Base-by-base conservation (phyloP, 2,888 invertebrate genomes). In the Pseudococcus jackbeardsleyi region DNA sequence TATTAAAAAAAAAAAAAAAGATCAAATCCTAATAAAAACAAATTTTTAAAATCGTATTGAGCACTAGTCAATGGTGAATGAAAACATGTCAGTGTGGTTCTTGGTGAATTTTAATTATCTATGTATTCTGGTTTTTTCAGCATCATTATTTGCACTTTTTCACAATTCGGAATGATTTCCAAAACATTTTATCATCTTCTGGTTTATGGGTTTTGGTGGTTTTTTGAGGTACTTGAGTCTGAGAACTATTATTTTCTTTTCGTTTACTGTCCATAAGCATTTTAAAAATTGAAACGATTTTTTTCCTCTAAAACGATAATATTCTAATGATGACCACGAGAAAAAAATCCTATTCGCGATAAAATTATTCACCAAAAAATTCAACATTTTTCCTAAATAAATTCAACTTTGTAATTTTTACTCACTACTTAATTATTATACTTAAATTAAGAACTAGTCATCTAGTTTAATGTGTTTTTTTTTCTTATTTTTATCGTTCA, bases 381-480 rank as follows among this genome's bases (percentile, higher is more conserved):
- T 64, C n/a, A n/a, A 64, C 22, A 64, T 64, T 64, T 64, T 22
- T 64, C 22, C 22, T 22, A 72, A 39, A 33, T 2, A 72, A 72
- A 8, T 42, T 72, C 17, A 17, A 72, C 15, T 17, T 68, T 72
- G 19, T 72, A 72, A 33, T 77, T 77, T 77, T n/a, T 39, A 77
- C 33, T 15, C 77, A 42, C 39, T 39, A 77, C 77, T 33, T 77
- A 77, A 82, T 82, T 42, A 12, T 82, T 46, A 82, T 82, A 82
- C 79, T 59, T 85, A 42, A 59, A 42, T 33, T 42, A 85, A 64
- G 68, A 86, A 86, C 86, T 86, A 86, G 86, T 86, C 86, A 86
- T 72, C 86, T 86, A 86, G 86, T 86, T 86, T 86, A 86, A 72
- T 68, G 86, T 46, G 79, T 82, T 46, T 82, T 82, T 79, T 79